Conservation (phyloP, 2,113 vertebrate genomes). For the Raja brachyura region DNA sequence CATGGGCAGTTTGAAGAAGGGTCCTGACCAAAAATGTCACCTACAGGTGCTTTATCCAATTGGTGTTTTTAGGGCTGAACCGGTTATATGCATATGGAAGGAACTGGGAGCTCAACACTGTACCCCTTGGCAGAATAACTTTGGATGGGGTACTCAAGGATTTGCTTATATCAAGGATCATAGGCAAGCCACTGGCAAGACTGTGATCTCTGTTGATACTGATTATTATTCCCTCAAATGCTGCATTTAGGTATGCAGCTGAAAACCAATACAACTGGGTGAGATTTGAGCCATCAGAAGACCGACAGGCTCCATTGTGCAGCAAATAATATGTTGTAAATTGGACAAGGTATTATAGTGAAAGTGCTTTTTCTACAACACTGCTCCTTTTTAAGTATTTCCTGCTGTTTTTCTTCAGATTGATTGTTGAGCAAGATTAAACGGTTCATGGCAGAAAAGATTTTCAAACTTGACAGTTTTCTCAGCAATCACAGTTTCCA, state of each 20-base stretch:
- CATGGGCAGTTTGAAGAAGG: too few relatives aligned
- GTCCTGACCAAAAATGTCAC: not conserved
- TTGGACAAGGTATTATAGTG: not conserved
- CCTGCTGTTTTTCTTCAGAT: slow-evolving; percentile 25
- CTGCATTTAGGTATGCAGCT: not conserved
- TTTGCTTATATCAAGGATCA: not conserved
- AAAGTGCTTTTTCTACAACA: not conserved
- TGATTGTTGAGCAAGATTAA: not conserved
- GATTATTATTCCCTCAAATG: not conserved
- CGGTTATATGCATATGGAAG: not conserved
- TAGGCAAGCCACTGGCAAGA: not conserved
- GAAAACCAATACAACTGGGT: not conserved
- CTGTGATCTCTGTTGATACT: not conserved
- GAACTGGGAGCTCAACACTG: not conserved
- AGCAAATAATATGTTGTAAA: not conserved
- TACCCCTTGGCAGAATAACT: not conserved
- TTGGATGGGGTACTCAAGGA: not conserved
- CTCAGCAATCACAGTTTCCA: not conserved
- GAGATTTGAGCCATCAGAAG: not conserved
- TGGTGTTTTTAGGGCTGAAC: not conserved
- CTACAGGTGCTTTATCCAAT: not conserved
- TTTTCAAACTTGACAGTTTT: slow-evolving; percentile 24
- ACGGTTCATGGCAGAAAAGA: not conserved
- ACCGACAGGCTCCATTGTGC: not conserved
- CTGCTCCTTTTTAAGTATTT: not conserved